Evolutionary conservation across 2,797 vertebrate species (phyloP).

Genomic region (Arctocebus calabarensis): DNA sequence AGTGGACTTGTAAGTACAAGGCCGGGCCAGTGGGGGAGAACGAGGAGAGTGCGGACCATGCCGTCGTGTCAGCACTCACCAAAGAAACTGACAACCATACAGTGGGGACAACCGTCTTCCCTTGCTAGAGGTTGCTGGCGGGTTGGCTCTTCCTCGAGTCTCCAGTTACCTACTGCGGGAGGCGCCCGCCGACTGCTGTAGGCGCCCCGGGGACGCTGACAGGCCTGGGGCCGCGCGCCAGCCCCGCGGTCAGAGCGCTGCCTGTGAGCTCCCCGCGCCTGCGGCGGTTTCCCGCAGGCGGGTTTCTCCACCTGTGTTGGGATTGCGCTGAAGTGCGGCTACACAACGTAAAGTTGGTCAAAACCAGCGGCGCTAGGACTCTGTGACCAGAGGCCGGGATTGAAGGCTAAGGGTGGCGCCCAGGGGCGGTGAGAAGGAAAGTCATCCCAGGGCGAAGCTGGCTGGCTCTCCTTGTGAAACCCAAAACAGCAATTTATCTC

Average conservation of each 20-base stretch:
- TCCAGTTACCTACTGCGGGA: background rate
- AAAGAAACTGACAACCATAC: slow-evolving; percentile 30
- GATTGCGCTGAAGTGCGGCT: too few species aligned
- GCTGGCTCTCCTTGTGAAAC: background rate
- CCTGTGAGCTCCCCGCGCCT: rapidly evolving
- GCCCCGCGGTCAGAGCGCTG: rapidly evolving
- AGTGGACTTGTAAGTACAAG: slow-evolving; percentile 37
- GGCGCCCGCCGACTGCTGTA: background rate
- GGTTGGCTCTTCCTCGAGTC: background rate
- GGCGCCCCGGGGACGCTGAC: rapidly evolving
- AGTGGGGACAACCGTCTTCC: background rate
- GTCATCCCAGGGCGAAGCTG: background rate
- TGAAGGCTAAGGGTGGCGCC: rapidly evolving
- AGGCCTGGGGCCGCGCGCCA: rapidly evolving
- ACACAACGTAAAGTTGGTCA: background rate
- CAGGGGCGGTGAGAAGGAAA: background rate
- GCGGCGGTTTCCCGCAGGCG: rapidly evolving
- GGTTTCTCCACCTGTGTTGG: background rate
- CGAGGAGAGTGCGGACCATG: background rate
- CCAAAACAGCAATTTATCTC: background rate
- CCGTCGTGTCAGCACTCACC: slow-evolving; percentile 49
- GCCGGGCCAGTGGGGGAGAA: background rate
- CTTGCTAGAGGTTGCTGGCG: background rate
- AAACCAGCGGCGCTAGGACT: background rate
- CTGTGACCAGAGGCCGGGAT: rapidly evolving